phyloP scores from a whole-genome alignment of 30 jellyfish, hydroid and myxozoan genomes.

The Cassiopea xamachana region DNA sequence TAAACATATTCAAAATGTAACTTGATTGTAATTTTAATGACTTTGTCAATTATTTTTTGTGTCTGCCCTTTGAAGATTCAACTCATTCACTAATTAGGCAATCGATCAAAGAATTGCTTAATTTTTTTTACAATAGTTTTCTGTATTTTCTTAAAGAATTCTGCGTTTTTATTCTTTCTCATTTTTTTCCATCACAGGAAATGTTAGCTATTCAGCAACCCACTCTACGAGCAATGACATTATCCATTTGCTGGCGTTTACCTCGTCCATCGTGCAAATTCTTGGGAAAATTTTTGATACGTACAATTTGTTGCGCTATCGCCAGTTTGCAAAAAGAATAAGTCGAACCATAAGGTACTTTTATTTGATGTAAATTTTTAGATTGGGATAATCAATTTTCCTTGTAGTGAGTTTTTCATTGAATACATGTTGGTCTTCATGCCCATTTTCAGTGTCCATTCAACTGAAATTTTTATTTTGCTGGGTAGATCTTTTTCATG shows the following conservation, averaged over 20 bases:
- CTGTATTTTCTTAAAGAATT: too few relatives aligned
- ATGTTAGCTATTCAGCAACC: slow-evolving; percentile 40
- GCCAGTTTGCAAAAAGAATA: slow-evolving; percentile 89
- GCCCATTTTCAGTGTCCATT: background rate
- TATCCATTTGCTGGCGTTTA: slow-evolving; percentile 70
- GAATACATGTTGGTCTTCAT: background rate
- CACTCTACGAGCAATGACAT: slow-evolving; percentile 72
- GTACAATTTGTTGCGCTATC: slow-evolving; percentile 81
- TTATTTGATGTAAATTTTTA: background rate
- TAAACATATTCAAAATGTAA: too few relatives aligned
- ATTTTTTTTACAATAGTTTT: too few relatives aligned
- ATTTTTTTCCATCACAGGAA: slow-evolving; percentile 36
- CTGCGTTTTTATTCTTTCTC: background rate
- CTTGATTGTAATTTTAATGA: too few relatives aligned
- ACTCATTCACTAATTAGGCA: too few relatives aligned
- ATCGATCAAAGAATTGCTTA: too few relatives aligned
- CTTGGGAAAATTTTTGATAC: slow-evolving; percentile 89
- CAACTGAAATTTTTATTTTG: background rate
- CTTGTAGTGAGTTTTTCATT: background rate
- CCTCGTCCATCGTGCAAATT: slow-evolving; percentile 82
- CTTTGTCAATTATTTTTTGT: too few relatives aligned
- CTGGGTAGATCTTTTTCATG: too few relatives aligned
- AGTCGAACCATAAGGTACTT: slow-evolving; percentile 85
- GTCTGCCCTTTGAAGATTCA: too few relatives aligned
- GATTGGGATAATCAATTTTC: background rate